Percentiles rank a stretch among this genome's conserved stretches.
phyloP scores from a whole-genome alignment of 2,797 vertebrate genomes.

The Heliangelus exortis region DNA sequence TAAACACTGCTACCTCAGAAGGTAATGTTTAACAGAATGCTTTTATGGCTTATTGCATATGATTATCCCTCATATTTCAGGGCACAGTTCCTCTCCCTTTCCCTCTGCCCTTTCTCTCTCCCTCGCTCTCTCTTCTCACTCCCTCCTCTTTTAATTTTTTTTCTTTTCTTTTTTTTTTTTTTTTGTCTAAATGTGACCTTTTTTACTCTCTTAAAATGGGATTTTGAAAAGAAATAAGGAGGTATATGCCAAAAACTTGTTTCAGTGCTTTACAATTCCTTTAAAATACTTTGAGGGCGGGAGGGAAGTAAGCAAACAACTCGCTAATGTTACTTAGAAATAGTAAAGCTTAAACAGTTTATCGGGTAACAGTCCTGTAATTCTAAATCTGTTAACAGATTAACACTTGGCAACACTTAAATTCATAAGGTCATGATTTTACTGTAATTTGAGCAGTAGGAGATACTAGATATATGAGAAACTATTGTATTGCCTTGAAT shows the following conservation, averaged over 20 bases:
- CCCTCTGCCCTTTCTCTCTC: background rate
- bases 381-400: slow-evolving; percentile 40
- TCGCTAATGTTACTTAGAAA: background rate
- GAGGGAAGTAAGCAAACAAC: background rate
- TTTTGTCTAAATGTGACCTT: background rate
- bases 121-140: accelerated
- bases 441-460: background rate
- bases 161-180: no score
- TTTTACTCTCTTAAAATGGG: background rate
- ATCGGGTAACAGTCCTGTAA: slow-evolving; percentile 16
- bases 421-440: slow-evolving; percentile 53
- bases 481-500: slow-evolving; percentile 9
- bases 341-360: slow-evolving; percentile 2
- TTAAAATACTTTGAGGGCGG: background rate
- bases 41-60: slow-evolving; percentile 33
- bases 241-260: background rate
- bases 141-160: background rate
- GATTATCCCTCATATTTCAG: slow-evolving; percentile 12
- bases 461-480: slow-evolving; percentile 13
- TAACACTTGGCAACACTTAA: slow-evolving; percentile 1
- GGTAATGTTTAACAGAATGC: slow-evolving; percentile 60
- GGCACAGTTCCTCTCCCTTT: background rate
- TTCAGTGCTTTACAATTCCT: background rate
- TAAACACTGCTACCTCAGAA: background rate
- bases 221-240: background rate